Base-by-base conservation (phyloP, 1,140 invertebrate genomes). In the Eriosoma lanigerum region DNA sequence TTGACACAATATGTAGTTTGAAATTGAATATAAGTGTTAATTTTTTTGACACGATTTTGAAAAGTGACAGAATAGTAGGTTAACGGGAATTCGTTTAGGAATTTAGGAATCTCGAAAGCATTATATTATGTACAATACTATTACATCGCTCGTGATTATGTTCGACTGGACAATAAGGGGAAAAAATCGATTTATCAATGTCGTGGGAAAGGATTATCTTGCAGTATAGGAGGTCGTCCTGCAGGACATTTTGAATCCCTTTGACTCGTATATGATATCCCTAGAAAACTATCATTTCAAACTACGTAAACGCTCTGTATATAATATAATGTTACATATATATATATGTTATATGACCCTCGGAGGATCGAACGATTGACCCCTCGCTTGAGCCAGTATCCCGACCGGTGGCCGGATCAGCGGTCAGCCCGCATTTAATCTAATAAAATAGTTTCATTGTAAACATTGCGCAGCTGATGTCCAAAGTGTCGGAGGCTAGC, bases 401-500 rank as follows among this genome's bases (percentile, higher is more conserved):
- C 56, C 12, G 54, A 60, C 38, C 21, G 50, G 44, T 26, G 56
- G 15, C 32, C 32, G 3, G 32, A 66, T 50, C 50, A 21, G 24
- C 29, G 73, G 73, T 76, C 72, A 75, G 54, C 32, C 75, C 56
- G 44, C 56, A 60, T 78, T 78, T 78, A 48, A 62, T 76, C 54
- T 48, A 78, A 78, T 78, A 78, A 78, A 78, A 78, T 19, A 60
- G 38, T 60, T 78, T 24, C 32, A 46, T 72, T 52, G 54, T 76
- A 76, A 76, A 76, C 73, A 76, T 76, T 58, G 73, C 32, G 54
- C 73, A 58, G 54, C 73, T 76, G 73, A 76, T n/a, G 26, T 32
- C 54, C 32, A 21, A 21, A 12, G 32, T 76, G 32, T 76, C 46
- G 73, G 32, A 44, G 29, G 52, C 13, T 54, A 32, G 70, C 32